Base-by-base conservation (phyloP, 2,113 vertebrate genomes). In the Edolisoma coerulescens region DNA sequence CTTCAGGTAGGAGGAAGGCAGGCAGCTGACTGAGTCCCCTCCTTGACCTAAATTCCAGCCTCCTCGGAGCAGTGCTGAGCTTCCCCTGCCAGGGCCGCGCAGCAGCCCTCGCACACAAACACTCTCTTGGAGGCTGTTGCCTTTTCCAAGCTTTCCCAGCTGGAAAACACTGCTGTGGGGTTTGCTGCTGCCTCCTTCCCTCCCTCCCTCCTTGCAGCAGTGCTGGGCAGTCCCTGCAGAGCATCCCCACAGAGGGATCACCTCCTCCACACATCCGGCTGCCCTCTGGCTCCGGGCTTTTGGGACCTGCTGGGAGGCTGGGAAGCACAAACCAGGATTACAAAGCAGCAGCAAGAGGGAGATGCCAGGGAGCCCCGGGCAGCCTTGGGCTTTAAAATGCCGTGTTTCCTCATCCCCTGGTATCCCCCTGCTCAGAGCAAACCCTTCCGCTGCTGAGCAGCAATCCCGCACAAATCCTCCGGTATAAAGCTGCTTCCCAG, bases 11-110 rank as follows among this genome's bases (percentile, higher is more conserved):
- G 35, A 10, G 12, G 6, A 37, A 39, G 65, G 59, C 18, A 50
- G 27, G 3, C 1, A 3, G 18, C 3, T n/a, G 26, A 2, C 10
- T 27, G 1, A 0, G 30, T 19, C 26, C 59, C 27, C 65, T 70
- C 65, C 17, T 45, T 56, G 35, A 22, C 50, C 50, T 23, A 11
- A 49, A 70, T 47, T 63, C 45, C 67, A 28, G 26, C 32, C n/a
- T 42, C 52, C 32, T 6, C 22, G 41, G 64, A 69, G 77, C 44
- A 32, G 30, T 1, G 17, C 82, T 60, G 73, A 65, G 23, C 44
- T n/a, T 14, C 26, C 52, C 17, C 32, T 33, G 24, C 0, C 3
- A 59, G 78, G 75, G 6, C 54, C 26, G 4, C 0, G 30, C 41
- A 19, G 63, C 69, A 10, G 1, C 5, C 0, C 59, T 42, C 2